Conservation (phyloP, 2,113 vertebrate genomes). For the Pipra filicauda region DNA sequence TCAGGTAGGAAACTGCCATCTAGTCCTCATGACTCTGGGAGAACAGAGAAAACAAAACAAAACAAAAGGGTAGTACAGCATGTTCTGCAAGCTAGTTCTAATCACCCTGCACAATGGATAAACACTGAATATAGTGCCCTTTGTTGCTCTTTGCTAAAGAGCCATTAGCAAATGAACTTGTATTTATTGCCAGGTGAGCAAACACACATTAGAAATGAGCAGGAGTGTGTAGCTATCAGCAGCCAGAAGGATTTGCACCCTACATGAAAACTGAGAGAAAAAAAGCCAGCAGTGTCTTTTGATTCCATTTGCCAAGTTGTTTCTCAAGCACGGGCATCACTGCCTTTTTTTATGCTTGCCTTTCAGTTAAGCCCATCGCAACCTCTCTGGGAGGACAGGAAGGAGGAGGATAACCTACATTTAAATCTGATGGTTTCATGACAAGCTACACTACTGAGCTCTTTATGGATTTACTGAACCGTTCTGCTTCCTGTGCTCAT, state of each 20-base stretch:
- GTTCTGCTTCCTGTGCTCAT: not conserved
- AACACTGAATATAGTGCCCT: not conserved
- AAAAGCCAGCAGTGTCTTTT: not conserved
- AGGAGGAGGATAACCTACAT: constrained; percentile 63
- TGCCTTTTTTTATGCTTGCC: not conserved
- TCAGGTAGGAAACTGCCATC: not conserved
- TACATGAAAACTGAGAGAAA: not conserved
- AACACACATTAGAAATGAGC: constrained; percentile 2
- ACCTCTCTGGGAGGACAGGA: constrained; percentile 22
- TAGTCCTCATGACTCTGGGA: not conserved
- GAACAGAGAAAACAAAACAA: not conserved
- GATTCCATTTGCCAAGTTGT: not conserved
- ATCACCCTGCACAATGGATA: not conserved
- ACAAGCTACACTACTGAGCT: constrained; percentile 44
- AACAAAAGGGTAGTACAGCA: not conserved
- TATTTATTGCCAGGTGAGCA: constrained; percentile 2
- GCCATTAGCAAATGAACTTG: constrained; percentile 23
- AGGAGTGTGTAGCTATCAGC: not conserved
- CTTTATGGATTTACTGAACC: constrained; percentile 45
- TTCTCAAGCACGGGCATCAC: not conserved
- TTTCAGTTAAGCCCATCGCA: constrained; percentile 22
- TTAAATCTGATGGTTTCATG: constrained; percentile 57
- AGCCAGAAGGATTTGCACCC: not conserved
- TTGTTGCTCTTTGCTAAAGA: constrained; percentile 23
- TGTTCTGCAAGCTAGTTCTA: not conserved